A percentile compares a stretch with the other conserved stretches of the same genome.
phyloP scores from a whole-genome alignment of 2,113 vertebrate species.

The Oxygymnocypris stewartii region DNA sequence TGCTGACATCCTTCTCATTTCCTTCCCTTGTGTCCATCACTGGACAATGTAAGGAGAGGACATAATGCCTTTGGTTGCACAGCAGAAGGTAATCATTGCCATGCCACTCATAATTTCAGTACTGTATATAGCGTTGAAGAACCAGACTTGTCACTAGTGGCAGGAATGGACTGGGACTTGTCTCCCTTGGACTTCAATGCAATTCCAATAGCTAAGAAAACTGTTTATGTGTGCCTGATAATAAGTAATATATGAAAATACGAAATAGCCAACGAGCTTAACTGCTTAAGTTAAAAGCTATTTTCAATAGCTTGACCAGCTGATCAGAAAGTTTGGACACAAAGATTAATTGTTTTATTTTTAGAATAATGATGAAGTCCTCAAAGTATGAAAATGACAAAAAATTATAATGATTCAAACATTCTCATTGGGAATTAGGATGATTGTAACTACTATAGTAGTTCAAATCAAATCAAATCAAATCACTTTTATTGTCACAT shows the following conservation, averaged over 20 bases:
- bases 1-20: constrained; percentile 38
- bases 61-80: background rate
- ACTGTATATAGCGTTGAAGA: background rate
- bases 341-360: too few species aligned
- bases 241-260: background rate
- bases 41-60: constrained; percentile 5
- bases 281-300: too few species aligned
- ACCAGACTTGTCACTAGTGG: background rate
- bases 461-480: too few species aligned
- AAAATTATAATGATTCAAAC: too few species aligned
- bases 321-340: too few species aligned
- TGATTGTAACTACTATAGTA: too few species aligned
- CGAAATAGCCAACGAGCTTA: background rate
- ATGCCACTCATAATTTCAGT: background rate
- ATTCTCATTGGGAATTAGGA: too few species aligned
- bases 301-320: too few species aligned
- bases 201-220: background rate
- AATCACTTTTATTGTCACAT: too few species aligned
- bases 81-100: constrained; percentile 23
- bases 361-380: too few species aligned
- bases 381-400: too few species aligned
- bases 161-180: background rate
- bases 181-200: background rate
- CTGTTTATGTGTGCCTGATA: background rate
- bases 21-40: constrained; percentile 21